phyloP scores from a whole-genome alignment of 1,140 invertebrate species.

The Heliconius melpomene region DNA sequence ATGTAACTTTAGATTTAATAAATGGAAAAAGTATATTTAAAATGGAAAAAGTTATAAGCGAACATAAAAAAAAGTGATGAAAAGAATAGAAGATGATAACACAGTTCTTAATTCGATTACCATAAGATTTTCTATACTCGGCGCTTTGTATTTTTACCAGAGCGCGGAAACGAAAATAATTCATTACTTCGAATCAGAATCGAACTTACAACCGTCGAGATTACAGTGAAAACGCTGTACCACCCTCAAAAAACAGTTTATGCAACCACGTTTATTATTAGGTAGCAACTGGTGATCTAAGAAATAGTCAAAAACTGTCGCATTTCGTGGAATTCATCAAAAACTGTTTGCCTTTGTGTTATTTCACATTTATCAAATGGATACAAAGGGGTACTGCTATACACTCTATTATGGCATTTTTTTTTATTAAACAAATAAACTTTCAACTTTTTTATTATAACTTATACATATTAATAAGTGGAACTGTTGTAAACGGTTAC shows the following conservation, averaged over 20 bases:
- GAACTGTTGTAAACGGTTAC: neutral
- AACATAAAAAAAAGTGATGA: too few species aligned
- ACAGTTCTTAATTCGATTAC: too few species aligned
- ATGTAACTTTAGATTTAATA: too few species aligned
- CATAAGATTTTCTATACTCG: too few species aligned
- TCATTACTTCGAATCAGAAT: too few species aligned
- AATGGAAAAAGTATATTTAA: too few species aligned
- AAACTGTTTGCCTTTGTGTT: neutral
- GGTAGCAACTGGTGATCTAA: neutral
- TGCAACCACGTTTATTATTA: neutral
- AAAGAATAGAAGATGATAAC: too few species aligned
- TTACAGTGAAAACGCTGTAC: too few species aligned
- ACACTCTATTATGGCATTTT: neutral
- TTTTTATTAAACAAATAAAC: neutral
- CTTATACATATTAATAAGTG: neutral
- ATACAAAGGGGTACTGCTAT: neutral
- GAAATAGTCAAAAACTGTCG: neutral
- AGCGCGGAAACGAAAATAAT: too few species aligned
- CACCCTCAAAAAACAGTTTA: neutral
- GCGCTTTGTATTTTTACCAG: too few species aligned
- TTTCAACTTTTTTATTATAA: neutral
- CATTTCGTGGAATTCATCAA: neutral
- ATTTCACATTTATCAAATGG: neutral
- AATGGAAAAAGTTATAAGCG: too few species aligned
- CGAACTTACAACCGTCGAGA: too few species aligned